Evolutionary conservation across 2,888 invertebrate species (phyloP).

Genomic region (Geophilus truncorum): DNA sequence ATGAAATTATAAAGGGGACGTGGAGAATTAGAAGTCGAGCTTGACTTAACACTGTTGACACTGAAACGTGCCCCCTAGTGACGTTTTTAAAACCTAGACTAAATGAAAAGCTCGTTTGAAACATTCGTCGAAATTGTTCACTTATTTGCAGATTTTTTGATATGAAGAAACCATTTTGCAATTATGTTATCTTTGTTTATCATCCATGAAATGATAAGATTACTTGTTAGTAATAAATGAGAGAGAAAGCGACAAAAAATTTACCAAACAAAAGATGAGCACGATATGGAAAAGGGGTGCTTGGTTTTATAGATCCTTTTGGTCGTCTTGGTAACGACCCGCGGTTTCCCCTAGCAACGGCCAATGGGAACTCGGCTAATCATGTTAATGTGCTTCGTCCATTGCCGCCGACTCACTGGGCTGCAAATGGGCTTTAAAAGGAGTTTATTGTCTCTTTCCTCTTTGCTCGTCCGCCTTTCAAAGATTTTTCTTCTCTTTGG

Average conservation of each 20-base stretch:
- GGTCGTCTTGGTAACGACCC: constrained; percentile 5
- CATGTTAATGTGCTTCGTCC: constrained; percentile 33
- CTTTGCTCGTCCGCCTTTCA: constrained; percentile 27
- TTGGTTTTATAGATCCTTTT: neutral
- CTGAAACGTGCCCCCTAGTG: neutral
- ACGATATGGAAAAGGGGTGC: constrained; percentile 6
- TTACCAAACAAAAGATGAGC: neutral
- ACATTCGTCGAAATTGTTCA: too few relatives aligned
- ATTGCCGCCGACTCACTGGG: constrained; percentile 31
- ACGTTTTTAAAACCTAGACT: neutral
- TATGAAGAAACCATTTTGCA: neutral
- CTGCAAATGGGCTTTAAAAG: constrained; percentile 33
- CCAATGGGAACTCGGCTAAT: constrained; percentile 33
- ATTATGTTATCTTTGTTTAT: neutral
- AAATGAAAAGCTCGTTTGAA: neutral
- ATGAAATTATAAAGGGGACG: neutral
- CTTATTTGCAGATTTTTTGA: neutral
- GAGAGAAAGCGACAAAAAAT: neutral
- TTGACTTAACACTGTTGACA: neutral
- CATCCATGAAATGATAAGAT: neutral
- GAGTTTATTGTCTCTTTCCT: constrained; percentile 30
- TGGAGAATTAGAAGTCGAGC: neutral
- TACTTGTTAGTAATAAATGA: neutral
- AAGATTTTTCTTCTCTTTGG: constrained; percentile 28
- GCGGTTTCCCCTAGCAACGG: constrained; percentile 28